Percentiles rank a stretch among this genome's conserved stretches.
Evolutionary conservation across 2,888 invertebrate genomes (phyloP).

Genomic region (Pseudeuparius sepicola): DNA sequence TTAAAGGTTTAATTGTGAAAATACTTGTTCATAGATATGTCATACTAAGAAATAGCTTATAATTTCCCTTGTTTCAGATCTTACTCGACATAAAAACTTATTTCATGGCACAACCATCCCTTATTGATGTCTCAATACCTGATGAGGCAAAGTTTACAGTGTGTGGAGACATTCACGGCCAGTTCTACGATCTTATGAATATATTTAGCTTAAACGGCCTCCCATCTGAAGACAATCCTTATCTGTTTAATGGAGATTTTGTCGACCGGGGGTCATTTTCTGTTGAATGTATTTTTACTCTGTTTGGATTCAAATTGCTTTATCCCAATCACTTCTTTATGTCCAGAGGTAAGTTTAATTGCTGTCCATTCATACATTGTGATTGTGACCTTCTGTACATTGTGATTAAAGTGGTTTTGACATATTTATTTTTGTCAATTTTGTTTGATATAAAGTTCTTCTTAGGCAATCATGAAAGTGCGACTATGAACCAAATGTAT

Average conservation of each 20-base stretch:
- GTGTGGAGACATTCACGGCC: conserved; percentile 98
- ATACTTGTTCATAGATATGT: too few relatives aligned
- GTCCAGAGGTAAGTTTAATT: conserved; percentile 80
- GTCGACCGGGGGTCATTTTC: conserved; percentile 99
- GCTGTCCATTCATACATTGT: too few relatives aligned
- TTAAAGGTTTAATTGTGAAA: too few relatives aligned
- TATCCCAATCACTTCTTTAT: conserved; percentile 95
- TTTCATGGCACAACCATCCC: conserved; percentile 73
- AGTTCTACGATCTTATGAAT: conserved; percentile 96
- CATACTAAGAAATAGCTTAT: too few relatives aligned
- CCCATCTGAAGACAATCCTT: conserved; percentile 91
- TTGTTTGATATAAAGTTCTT: conserved; percentile 13
- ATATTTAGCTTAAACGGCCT: conserved; percentile 95
- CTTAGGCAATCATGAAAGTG: conserved; percentile 94
- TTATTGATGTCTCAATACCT: conserved; percentile 83
- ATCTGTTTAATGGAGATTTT: conserved; percentile 98
- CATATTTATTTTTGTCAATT: neutral
- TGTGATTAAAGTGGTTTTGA: too few relatives aligned
- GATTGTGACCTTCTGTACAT: too few relatives aligned
- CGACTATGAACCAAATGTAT: conserved; percentile 99
- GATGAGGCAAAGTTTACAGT: conserved; percentile 90
- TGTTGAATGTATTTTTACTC: conserved; percentile 95
- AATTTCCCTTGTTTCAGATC: conserved; percentile 66
- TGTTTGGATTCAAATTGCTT: conserved; percentile 93
- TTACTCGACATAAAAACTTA: conserved; percentile 80